Evolutionary conservation across 2,113 vertebrate species (phyloP).

Genomic region (Bujurquina vittata): DNA sequence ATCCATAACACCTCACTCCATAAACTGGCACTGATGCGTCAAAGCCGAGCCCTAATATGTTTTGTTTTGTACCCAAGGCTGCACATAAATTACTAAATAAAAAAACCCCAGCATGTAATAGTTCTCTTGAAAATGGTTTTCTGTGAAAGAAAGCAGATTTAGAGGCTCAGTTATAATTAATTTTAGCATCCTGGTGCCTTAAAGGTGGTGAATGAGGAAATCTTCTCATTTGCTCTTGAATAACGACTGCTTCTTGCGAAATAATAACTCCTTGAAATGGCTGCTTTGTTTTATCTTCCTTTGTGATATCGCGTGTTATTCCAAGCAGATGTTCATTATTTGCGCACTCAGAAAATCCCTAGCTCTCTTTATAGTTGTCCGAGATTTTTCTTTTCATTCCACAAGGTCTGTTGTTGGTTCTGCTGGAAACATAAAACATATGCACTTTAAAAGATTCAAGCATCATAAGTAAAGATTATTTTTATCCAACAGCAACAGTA

Average conservation of each 20-base stretch:
- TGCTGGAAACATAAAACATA: conserved; percentile 9
- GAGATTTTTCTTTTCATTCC: not conserved
- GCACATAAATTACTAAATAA: not conserved
- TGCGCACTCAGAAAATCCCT: not conserved
- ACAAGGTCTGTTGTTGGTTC: not conserved
- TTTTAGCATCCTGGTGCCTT: not conserved
- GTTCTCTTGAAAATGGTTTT: not conserved
- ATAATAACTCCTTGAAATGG: not conserved
- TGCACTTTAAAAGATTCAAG: not conserved
- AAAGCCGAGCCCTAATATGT: not conserved
- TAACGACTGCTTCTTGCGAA: not conserved
- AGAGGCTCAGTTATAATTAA: not conserved
- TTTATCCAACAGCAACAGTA: not conserved
- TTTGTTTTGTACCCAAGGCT: not conserved
- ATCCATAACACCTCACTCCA: not conserved
- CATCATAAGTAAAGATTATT: not conserved
- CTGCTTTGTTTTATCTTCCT: conserved; percentile 11
- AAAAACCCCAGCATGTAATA: not conserved
- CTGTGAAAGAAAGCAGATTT: not conserved
- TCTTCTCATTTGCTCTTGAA: not conserved
- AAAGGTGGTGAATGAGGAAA: conserved; percentile 5
- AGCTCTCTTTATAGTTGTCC: not conserved
- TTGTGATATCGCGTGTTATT: conserved; percentile 6
- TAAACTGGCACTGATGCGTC: not conserved
- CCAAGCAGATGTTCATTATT: not conserved